These are phyloP conservation scores for Hylaeus volcanicus DNA, from an alignment of 1,140 invertebrate genomes.

Conservation along the genomic window DNA sequence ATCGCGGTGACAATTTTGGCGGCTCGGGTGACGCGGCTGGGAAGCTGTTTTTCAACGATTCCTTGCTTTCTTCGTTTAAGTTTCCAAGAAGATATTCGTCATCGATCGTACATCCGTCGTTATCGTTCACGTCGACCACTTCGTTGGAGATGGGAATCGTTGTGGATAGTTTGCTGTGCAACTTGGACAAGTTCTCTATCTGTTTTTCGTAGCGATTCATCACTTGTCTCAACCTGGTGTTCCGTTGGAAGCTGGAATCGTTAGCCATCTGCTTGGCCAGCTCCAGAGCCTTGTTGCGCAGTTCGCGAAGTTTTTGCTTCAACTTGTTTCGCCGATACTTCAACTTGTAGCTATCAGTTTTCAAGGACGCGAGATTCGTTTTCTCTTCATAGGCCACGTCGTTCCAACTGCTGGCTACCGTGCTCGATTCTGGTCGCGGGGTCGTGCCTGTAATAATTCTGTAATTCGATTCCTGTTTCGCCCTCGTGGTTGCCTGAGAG, in stretches of 20 bases:
- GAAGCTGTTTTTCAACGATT: not conserved
- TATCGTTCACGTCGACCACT: not conserved
- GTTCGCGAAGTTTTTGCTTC: conserved; percentile 54
- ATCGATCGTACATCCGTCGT: not conserved
- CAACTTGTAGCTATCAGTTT: conserved; percentile 55
- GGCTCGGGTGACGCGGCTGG: conserved; percentile 58
- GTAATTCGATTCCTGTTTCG: conserved; percentile 54
- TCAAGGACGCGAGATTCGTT: not conserved
- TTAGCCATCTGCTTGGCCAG: conserved; percentile 38
- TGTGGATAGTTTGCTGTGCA: conserved; percentile 46
- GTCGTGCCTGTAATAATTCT: conserved; percentile 58
- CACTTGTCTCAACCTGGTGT: conserved; percentile 57
- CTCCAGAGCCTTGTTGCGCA: conserved; percentile 51
- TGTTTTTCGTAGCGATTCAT: conserved; percentile 67
- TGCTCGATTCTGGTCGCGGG: conserved; percentile 1
- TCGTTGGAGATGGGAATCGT: conserved; percentile 6
- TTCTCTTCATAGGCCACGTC: not conserved
- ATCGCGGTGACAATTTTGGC: conserved; percentile 66
- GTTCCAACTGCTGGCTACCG: not conserved
- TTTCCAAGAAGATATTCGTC: not conserved
- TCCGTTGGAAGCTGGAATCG: conserved; percentile 19
- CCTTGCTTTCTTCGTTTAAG: not conserved
- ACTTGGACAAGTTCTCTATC: conserved; percentile 61
- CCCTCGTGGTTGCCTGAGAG: not conserved
- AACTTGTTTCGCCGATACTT: conserved; percentile 56